Evolutionary conservation across 1,140 invertebrate species (phyloP).

Genomic region (Drosophila jambulina): DNA sequence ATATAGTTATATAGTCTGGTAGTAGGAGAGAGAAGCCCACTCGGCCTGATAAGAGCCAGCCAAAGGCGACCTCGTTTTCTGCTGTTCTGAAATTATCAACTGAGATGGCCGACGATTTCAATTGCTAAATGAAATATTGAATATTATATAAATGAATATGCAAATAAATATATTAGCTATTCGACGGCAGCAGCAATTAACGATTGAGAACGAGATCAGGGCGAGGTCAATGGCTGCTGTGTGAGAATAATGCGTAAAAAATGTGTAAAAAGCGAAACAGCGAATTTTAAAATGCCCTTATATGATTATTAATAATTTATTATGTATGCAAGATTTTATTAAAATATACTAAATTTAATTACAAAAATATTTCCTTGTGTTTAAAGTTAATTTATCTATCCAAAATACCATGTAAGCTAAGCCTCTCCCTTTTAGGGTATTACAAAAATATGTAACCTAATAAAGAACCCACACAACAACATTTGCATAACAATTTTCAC

Average conservation of each 20-base stretch:
- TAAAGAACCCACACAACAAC: constrained; percentile 9
- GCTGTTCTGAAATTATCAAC: constrained; percentile 48
- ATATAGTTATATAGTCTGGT: constrained; percentile 14
- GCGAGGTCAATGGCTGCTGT: constrained; percentile 74
- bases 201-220: constrained; percentile 49
- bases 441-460: constrained; percentile 3
- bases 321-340: background rate
- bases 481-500: constrained; percentile 60
- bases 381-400: too few relatives aligned
- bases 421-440: background rate
- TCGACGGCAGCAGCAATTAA: constrained; percentile 37
- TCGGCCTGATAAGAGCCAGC: constrained; percentile 36
- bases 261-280: constrained; percentile 1
- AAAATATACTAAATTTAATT: too few relatives aligned
- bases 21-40: constrained; percentile 9
- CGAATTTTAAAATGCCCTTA: constrained; percentile 30
- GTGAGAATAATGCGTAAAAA: constrained; percentile 57
- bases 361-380: background rate
- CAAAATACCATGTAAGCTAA: too few relatives aligned
- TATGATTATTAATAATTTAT: background rate
- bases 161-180: constrained; percentile 50
- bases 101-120: constrained; percentile 40
- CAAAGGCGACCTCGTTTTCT: constrained; percentile 51
- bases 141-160: constrained; percentile 35
- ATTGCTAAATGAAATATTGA: constrained; percentile 43